phyloP scores from a whole-genome alignment of 2,113 vertebrate genomes.

The Microtus pennsylvanicus region DNA sequence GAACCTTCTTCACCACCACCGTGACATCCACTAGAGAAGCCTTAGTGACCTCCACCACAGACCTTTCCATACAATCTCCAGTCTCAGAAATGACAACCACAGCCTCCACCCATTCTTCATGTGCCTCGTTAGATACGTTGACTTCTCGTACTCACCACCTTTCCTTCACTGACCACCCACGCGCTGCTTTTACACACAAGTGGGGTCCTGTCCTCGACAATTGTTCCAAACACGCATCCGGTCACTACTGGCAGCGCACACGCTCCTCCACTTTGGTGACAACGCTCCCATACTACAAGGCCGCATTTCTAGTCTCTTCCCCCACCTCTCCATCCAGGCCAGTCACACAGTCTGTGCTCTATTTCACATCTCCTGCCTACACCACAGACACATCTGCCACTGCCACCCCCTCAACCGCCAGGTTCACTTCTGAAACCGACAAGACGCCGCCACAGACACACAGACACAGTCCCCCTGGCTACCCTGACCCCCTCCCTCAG shows the following conservation, averaged over 20 bases:
- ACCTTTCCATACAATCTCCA: fast-evolving
- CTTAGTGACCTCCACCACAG: fast-evolving
- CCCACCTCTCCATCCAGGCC: neutral
- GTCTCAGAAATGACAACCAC: fast-evolving
- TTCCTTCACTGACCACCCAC: fast-evolving
- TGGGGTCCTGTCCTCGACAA: fast-evolving
- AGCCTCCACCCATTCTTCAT: fast-evolving
- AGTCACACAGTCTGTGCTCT: fast-evolving
- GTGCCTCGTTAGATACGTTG: fast-evolving
- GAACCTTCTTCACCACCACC: neutral
- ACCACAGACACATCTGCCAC: fast-evolving
- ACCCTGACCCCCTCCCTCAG: neutral
- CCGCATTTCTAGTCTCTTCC: fast-evolving
- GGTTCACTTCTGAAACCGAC: neutral
- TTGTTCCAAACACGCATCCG: fast-evolving
- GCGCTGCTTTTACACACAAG: fast-evolving
- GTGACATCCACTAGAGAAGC: neutral
- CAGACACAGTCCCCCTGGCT: fast-evolving
- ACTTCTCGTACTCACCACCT: fast-evolving
- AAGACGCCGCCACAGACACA: fast-evolving
- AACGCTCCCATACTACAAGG: neutral
- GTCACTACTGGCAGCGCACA: fast-evolving
- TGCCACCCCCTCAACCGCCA: fast-evolving
- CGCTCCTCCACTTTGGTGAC: fast-evolving
- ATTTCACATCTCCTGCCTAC: fast-evolving